A percentile compares a stretch with the other conserved stretches of the same genome.
These are phyloP conservation scores for Gymnarchus niloticus DNA, from an alignment of 2,113 vertebrate species.

Conservation along the genomic window DNA sequence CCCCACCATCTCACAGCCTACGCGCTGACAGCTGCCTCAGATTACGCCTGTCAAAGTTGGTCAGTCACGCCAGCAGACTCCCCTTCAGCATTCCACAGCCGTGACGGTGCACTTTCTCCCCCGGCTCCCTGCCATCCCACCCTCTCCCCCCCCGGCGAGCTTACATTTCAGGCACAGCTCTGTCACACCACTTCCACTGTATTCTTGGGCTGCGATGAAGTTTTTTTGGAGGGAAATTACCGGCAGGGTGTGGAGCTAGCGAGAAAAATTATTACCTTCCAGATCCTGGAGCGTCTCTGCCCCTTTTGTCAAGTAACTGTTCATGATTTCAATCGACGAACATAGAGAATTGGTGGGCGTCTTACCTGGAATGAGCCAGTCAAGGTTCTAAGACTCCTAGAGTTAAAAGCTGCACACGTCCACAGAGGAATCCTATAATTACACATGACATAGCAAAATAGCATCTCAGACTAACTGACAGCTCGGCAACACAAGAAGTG, in stretches of 20 bases:
- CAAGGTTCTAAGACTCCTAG: neutral
- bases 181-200: neutral
- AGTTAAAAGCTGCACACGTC: neutral
- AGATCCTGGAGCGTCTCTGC: neutral
- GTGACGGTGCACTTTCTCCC: slow-evolving; percentile 5
- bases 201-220: neutral
- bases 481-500: slow-evolving; percentile 4
- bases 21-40: slow-evolving; percentile 5
- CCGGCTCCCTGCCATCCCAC: neutral
- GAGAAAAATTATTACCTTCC: neutral
- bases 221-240: neutral
- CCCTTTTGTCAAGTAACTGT: too few relatives aligned
- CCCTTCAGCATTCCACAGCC: neutral
- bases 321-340: neutral
- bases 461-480: neutral
- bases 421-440: neutral
- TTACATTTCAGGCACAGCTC: neutral
- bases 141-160: neutral
- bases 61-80: neutral
- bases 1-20: neutral
- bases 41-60: neutral
- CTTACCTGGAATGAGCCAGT: neutral
- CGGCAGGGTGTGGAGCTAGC: neutral
- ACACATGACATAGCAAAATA: neutral
- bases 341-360: neutral